Base-by-base conservation (phyloP, 2,888 invertebrate genomes). In the Macrostomum cliftonense region DNA sequence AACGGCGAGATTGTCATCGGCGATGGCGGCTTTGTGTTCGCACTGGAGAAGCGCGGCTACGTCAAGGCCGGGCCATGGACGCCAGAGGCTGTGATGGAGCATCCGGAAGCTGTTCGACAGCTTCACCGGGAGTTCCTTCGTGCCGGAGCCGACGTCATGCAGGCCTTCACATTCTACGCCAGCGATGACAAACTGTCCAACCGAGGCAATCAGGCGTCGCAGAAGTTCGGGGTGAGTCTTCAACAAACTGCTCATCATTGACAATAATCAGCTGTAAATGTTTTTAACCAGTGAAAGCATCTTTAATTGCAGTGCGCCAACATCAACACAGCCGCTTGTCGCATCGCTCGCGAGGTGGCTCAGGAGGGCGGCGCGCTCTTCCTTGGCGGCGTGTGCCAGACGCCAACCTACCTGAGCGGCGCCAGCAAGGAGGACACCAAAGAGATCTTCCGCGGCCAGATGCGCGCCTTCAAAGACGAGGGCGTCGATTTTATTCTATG, bases 21-120 rank as follows among this genome's bases (percentile, higher is more conserved):
- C 5, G 71, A 71, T 55, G 71, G 71, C 12, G 71, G 71, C 0
- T 71, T 69, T 54, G 67, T 72, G 28, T 71, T 71, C 52, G 68
- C 67, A 14, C 55, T 71, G 46, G 71, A 71, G 56, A 71, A 71
- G 54, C 54, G 71, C 37, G 71, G 71, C 12, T 71, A 71, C 50
- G 68, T 71, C 14, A 68, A 70, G 55, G 71, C 71, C 5, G 71
- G 71, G n/a, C 68, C 71, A n/a, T 71, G 70, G 69, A 71, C 71
- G 1, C 71, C 71, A 0, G 71, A 71, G 52, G 70, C 63, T 11
- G 58, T 59, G 11, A 58, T 70, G 1, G 70, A 72, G 52, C 55
- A 71, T 52, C 71, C 71, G 2, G 68, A 72, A 45, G 70, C 67
- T 28, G 68, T 70, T 11, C 54, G 58, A 9, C 63, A 63, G 43